Conservation (phyloP, 1,140 invertebrate genomes). For the Dysdera silvatica region DNA sequence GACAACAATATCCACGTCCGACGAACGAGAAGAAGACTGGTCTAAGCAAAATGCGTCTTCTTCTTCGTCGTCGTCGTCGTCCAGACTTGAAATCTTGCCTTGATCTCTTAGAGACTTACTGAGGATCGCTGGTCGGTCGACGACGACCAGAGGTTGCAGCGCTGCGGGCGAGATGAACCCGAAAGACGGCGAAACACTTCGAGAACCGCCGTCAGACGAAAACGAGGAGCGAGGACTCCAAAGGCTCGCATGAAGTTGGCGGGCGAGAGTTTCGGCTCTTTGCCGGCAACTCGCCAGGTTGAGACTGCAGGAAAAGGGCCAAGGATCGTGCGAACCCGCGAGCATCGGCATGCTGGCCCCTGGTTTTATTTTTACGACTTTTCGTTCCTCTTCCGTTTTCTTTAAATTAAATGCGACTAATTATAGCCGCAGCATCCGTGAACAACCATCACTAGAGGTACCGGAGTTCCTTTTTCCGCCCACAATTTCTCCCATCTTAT, state of each 20-base stretch:
- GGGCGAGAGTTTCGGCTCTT: conserved; percentile 66
- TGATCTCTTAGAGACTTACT: neutral
- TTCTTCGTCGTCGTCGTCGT: conserved; percentile 13
- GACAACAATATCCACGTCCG: neutral
- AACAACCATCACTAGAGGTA: too few species aligned
- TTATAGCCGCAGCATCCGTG: too few species aligned
- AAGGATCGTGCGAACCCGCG: conserved; percentile 3
- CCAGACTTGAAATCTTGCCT: conserved; percentile 13
- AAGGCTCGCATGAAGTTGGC: conserved; percentile 61
- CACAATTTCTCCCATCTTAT: too few species aligned
- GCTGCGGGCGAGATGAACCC: neutral
- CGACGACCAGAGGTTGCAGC: neutral
- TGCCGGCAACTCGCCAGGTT: conserved; percentile 56
- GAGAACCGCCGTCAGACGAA: conserved; percentile 9
- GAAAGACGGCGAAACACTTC: conserved; percentile 18
- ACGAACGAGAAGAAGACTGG: neutral
- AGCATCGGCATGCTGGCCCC: conserved; percentile 19
- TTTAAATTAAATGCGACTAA: too few species aligned
- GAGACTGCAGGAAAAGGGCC: conserved; percentile 24
- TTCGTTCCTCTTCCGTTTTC: too few species aligned
- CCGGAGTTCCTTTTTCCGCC: too few species aligned
- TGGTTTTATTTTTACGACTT: too few species aligned
- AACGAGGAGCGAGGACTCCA: conserved; percentile 48
- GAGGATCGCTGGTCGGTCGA: neutral
- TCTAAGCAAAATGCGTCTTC: neutral